Evolutionary conservation across 2,888 invertebrate species (phyloP), one percentile per base, ranked within the genome.

Genomic region (Cosmorhoe ocellata): DNA sequence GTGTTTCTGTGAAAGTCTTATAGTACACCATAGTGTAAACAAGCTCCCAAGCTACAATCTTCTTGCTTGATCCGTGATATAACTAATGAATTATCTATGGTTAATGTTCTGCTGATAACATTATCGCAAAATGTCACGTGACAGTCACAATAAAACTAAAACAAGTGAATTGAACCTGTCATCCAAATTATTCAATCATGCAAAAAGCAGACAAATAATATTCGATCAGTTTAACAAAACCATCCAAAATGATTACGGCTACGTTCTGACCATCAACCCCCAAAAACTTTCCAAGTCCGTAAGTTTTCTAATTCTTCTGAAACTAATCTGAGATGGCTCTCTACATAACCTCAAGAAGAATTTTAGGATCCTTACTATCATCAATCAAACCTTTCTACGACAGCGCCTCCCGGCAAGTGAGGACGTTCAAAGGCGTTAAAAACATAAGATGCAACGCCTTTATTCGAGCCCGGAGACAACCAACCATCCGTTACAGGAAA

Each of bases 391-490:
- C 24, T 9, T 0, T 32, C 12, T 13, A 5, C 27, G 33, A 38
- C 36, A 28, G 22, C 10, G 28, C 28, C 10, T 24, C 22, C 8
- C 30, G 36, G 24, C 8, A 40, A 24, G 27, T 22, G 0, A 41
- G 36, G 11, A 32, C 37, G 1, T 49, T 37, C 11, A 49, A 32
- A 6, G 42, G 31, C 0, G n/a, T 49, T 1, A 32, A 9, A 12
- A 27, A 10, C 6, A 33, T 49, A 13, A 49, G 43, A 33, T 49
- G 43, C 42, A 49, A 49, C 1, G 38, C 27, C n/a, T 43, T 18
- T 10, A 11, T 43, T 22, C 22, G 28, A 13, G 10, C 26, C 10
- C 14, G 14, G 8, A 32, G 22, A 18, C 49, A 43, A 10, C 27
- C 42, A 13, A 8, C 7, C 27, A 13, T 38, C 18, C 42, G 37